phyloP scores from a whole-genome alignment of 2,888 invertebrate species.

The Drosophila buzzatii region DNA sequence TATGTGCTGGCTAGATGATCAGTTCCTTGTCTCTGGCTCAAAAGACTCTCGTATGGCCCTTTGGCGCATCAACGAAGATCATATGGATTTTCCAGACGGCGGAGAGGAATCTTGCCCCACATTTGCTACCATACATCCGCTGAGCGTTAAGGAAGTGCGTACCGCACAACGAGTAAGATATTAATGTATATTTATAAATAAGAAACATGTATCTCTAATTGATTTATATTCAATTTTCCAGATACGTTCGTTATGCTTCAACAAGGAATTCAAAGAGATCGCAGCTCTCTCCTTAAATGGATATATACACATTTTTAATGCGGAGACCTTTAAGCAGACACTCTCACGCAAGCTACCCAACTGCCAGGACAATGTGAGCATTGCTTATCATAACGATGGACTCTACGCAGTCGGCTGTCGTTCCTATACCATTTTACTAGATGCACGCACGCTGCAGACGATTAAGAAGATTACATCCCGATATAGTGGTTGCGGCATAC shows the following conservation, averaged over 20 bases:
- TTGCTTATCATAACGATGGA: conserved; percentile 93
- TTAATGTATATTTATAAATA: not conserved
- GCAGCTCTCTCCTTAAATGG: conserved; percentile 96
- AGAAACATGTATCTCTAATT: not conserved
- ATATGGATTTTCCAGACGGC: conserved; percentile 84
- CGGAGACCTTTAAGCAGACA: conserved; percentile 94
- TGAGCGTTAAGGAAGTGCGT: conserved; percentile 91
- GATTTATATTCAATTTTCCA: conserved; percentile 69
- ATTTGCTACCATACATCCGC: conserved; percentile 88
- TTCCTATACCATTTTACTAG: conserved; percentile 95
- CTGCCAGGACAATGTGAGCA: conserved; percentile 96
- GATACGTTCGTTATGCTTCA: conserved; percentile 94
- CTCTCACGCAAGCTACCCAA: conserved; percentile 94
- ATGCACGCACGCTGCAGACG: conserved; percentile 94
- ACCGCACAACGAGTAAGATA: conserved; percentile 88
- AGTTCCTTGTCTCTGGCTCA: conserved; percentile 96
- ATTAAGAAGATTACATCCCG: conserved; percentile 93
- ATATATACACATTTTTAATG: conserved; percentile 97
- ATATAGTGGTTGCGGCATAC: conserved; percentile 95
- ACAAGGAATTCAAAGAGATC: conserved; percentile 93
- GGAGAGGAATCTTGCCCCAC: conserved; percentile 85
- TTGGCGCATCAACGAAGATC: conserved; percentile 91
- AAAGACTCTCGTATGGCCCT: conserved; percentile 95
- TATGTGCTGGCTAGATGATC: conserved; percentile 98
- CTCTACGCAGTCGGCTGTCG: conserved; percentile 97